phyloP scores from a whole-genome alignment of 2,113 vertebrate genomes.

The Donacobius atricapilla region DNA sequence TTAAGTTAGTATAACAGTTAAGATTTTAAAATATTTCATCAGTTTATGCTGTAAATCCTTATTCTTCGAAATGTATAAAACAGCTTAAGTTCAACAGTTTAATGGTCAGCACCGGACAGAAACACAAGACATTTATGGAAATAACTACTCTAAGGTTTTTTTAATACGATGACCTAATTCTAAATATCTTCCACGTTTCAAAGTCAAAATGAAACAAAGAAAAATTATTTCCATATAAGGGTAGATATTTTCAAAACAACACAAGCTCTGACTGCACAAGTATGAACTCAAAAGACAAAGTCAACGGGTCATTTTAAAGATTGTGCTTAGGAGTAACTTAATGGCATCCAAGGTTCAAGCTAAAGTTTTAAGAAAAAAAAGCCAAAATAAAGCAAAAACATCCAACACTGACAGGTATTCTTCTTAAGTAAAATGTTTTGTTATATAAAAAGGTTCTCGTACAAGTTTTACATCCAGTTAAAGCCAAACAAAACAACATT shows the following conservation, averaged over 20 bases:
- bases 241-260: constrained; percentile 2
- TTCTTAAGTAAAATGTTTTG: background rate
- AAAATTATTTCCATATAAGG: constrained; percentile 26
- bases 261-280: background rate
- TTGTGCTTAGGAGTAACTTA: background rate
- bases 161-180: background rate
- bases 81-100: constrained; percentile 31
- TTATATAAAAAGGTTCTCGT: background rate
- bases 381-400: background rate
- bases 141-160: background rate
- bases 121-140: constrained; percentile 44
- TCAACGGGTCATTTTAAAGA: background rate
- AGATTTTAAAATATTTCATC: background rate
- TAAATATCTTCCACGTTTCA: background rate
- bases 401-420: background rate
- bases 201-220: constrained; percentile 39
- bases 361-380: background rate
- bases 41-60: constrained; percentile 5
- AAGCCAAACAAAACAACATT: background rate
- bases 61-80: background rate
- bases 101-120: constrained; percentile 34
- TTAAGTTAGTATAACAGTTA: background rate
- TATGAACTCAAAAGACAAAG: constrained; percentile 8
- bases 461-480: background rate
- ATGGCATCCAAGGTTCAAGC: background rate